Percentiles rank a stretch among this genome's conserved stretches.
phyloP scores from a whole-genome alignment of 53 echinoderm and acorn worm genomes.

The Echinarachnius parma region DNA sequence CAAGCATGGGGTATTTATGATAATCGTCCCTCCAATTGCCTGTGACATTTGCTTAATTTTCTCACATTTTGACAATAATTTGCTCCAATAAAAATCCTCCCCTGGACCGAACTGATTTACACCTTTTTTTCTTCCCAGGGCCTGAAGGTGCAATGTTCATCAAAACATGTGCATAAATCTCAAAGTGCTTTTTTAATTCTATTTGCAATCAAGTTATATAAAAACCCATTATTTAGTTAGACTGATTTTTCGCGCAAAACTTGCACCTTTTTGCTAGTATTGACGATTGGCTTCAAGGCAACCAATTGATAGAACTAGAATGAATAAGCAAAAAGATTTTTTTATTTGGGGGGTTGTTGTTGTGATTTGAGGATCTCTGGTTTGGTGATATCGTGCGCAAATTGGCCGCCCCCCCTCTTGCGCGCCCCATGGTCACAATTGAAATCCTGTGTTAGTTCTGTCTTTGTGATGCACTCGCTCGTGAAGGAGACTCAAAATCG shows the following conservation, averaged over 20 bases:
- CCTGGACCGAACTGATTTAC: slow-evolving; percentile 6
- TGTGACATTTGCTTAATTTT: slow-evolving; percentile 30
- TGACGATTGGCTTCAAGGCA: slow-evolving; percentile 46
- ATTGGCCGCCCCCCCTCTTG: slow-evolving; percentile 41
- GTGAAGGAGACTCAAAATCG: neutral
- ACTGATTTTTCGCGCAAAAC: slow-evolving; percentile 24
- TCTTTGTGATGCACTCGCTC: slow-evolving; percentile 20
- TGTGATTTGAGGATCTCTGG: no score
- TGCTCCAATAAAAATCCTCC: neutral
- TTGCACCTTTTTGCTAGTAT: slow-evolving; percentile 34
- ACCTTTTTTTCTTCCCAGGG: slow-evolving; percentile 28
- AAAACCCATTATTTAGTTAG: slow-evolving; percentile 19
- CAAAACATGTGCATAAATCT: slow-evolving; percentile 34
- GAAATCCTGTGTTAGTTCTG: slow-evolving; percentile 22
- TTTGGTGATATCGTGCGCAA: no score
- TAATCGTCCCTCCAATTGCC: no score
- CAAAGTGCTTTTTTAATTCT: neutral
- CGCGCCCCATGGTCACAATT: slow-evolving; percentile 16
- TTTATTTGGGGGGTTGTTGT: neutral
- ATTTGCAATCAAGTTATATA: slow-evolving; percentile 13
- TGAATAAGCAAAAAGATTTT: slow-evolving; percentile 36
- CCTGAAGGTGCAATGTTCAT: neutral
- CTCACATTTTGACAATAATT: slow-evolving; percentile 6
- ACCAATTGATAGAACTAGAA: neutral
- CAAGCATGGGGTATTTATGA: no score